Evolutionary conservation across 92 coral and sea anemone species (phyloP), one percentile per base, ranked within the genome.

Genomic region (Parazoanthus darwini): DNA sequence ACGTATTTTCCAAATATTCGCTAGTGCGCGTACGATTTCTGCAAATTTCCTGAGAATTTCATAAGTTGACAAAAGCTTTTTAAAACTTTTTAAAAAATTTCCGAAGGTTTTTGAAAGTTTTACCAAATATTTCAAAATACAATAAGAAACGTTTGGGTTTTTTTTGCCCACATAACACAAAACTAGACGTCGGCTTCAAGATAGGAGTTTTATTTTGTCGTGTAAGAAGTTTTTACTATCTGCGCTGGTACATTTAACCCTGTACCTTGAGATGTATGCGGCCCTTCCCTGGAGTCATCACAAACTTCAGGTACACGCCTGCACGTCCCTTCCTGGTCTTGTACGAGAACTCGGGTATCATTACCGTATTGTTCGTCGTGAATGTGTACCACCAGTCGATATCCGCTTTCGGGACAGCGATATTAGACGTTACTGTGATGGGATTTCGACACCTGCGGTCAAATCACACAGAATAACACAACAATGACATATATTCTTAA

Each of bases 351-450:
- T 59, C 88, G 16, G 88, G 88, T 6, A 86, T 72, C 56, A 74
- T 74, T 26, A 86, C 88, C 20, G 88, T 77, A 74, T 86, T 86
- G 36, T 51, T 63, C 0, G 88, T 29, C 2, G 44, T n/a, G 35
- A 74, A 86, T n/a, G 80, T 86, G 71, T 86, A 74, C 82, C 81
- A 86, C 88, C 88, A 86, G 74, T 74, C 80, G 38, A 86, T 86
- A 58, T 74, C 68, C 18, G 51, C 88, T 25, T 20, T 35, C 36
- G 88, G 88, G 68, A 86, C 82, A 63, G n/a, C 70, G 39, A 75
- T 74, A 54, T 86, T 86, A 37, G 88, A 73, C 25, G 88, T 86
- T 16, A 86, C 82, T 15, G 88, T 46, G 51, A 74, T 42, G 2
- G 88, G 88, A 18, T 74, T 77, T 18, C 77, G 73, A 51, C 88